Evolutionary conservation across 2,888 invertebrate genomes (phyloP), one percentile per base, ranked within the genome.

Genomic region (Pristionchus exspectatus): DNA sequence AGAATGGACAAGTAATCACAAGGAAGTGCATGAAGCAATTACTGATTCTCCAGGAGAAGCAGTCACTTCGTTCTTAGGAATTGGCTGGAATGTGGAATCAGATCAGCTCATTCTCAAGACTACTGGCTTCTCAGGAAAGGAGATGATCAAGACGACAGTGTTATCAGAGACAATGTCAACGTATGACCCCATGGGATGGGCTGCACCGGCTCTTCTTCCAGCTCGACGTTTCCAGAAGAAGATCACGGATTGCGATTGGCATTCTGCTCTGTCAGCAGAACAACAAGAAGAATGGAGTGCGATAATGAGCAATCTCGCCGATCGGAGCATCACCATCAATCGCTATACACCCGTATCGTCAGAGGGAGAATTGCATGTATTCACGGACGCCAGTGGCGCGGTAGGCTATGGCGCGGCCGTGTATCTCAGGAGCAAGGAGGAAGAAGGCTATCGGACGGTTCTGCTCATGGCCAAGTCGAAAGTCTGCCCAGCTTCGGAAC

Each of bases 101-200:
- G 91, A 91, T 50, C 24, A 77, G 38, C n/a, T 59, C 18, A 21
- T 90, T 5, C 27, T 66, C 69, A 59, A 90, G 63, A 89, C 54
- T 7, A 30, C 50, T 0, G 77, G 89, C 7, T 16, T 12, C 10
- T 69, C 86, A 2, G 89, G 66, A 16, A 14, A 66, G 24, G 18
- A 3, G 18, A 38, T 66, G 0, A 90, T 90, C 0, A 91, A 90
- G 86, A 63, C 90, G 44, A 33, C 74, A 38, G 59, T 90, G 2
- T 21, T 83, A 9, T 59, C 89, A 2, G 69, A 72, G 14, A 12
- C 38, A 18, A 89, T 91, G 16, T 30, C 59, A 0, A 5, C 30
- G 77, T 91, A 86, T 85, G 92, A 92, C 69, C 91, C 91, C 5
- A 59, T 87, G 24, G 91, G 92, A 38, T 18, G 88, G 12, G 12